Evolutionary conservation across 2,113 vertebrate species (phyloP), one percentile per base, ranked within the genome.

Genomic region (Corvus cornix): DNA sequence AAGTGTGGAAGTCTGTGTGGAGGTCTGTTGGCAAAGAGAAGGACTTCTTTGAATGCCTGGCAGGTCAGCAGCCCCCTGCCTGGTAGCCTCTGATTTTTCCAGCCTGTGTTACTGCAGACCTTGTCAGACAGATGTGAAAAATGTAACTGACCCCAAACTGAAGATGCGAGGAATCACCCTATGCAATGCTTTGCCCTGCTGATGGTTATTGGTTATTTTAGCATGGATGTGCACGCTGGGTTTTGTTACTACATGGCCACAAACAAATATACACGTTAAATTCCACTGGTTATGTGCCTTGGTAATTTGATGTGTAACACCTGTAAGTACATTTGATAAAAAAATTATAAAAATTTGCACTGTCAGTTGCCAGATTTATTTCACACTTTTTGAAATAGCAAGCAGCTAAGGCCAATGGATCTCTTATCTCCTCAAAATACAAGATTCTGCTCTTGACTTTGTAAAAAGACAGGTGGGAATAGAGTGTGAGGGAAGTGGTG

Each of bases 141-240:
- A 48, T 16, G 6, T 67, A 39, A 78, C 43, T 46, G 63, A 74
- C 26, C 43, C 23, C 33, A 51, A 20, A 35, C 0, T 51, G 77
- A n/a, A 76, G n/a, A 44, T 49, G 21, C 0, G 0, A 69, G 27
- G 23, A 66, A 28, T 46, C 59, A 26, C 16, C 14, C 21, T 59
- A 2, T 31, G 53, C 48, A 44, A 11, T 55, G 19, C 35, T 41
- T 62, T 77, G 35, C 49, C 27, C 64, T 67, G 1, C 37, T 75
- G 52, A 39, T 82, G 28, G 22, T 88, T 60, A 58, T 31, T 79
- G 49, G 46, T 51, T 74, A 13, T 53, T 84, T 91, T 44, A 60
- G 37, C 9, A 1, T 56, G 33, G 27, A 13, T 91, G 11, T 76
- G 11, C 28, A 35, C 2, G 1, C 14, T 73, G n/a, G 11, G 69